Evolutionary conservation across 2,113 vertebrate species (phyloP).

Genomic region (Dipodomys ordii): DNA sequence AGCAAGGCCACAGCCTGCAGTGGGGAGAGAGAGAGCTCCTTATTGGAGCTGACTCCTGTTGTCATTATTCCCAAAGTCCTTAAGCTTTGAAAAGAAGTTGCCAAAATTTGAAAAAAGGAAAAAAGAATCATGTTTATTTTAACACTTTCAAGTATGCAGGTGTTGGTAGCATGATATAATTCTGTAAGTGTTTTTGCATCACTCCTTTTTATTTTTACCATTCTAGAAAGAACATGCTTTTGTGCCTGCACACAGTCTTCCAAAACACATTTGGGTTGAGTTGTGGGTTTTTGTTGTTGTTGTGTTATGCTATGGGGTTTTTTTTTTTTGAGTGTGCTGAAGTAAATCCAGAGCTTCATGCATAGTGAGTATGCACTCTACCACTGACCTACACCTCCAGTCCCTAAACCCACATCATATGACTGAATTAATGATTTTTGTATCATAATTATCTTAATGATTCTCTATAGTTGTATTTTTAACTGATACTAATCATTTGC

Average conservation of each 20-base stretch:
- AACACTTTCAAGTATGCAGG: neutral
- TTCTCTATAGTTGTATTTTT: neutral
- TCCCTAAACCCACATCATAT: neutral
- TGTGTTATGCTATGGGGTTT: neutral
- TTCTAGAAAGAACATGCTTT: neutral
- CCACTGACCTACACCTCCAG: neutral
- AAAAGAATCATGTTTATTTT: neutral
- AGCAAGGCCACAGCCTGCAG: neutral
- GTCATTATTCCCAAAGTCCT: neutral
- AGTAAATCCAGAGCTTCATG: neutral
- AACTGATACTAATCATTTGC: neutral
- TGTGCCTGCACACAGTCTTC: neutral
- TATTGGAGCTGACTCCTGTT: neutral
- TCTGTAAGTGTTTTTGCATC: neutral
- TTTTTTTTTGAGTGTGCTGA: neutral
- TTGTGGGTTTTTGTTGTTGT: neutral
- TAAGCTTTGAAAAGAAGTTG: slow-evolving; percentile 30
- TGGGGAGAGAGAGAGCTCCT: too few species aligned
- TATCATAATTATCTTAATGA: neutral
- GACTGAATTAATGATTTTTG: neutral
- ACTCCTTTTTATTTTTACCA: neutral
- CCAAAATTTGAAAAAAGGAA: neutral
- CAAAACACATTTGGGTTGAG: neutral
- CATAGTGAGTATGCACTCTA: neutral
- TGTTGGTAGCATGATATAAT: neutral